Evolutionary conservation across 2,113 vertebrate genomes (phyloP).

Genomic region (Echinops telfairi): DNA sequence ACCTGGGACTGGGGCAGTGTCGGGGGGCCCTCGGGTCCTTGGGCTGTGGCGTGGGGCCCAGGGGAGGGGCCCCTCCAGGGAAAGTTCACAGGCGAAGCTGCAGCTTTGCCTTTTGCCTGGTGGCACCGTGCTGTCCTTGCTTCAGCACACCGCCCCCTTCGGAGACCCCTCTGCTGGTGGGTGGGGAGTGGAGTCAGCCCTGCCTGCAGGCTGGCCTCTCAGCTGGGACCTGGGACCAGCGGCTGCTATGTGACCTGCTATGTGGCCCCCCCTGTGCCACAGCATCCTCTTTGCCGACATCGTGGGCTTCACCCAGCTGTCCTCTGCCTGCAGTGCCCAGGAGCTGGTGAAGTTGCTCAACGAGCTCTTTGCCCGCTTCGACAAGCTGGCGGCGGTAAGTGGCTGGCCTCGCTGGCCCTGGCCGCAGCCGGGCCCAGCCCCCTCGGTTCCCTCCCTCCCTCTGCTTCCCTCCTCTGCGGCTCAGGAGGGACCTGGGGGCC

Average conservation of each 20-base stretch:
- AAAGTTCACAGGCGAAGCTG: too few species aligned
- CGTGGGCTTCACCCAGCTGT: constrained; percentile 97
- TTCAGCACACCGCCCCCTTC: too few species aligned
- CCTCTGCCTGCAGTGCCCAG: constrained; percentile 94
- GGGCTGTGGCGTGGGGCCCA: background rate
- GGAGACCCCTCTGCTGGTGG: background rate
- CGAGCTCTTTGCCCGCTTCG: constrained; percentile 96
- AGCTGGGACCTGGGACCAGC: too few species aligned
- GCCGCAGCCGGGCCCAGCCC: accelerated
- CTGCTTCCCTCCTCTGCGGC: background rate
- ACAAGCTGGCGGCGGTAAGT: constrained; percentile 95
- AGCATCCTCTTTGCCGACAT: constrained; percentile 98
- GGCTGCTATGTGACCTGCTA: background rate
- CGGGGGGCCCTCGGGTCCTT: background rate
- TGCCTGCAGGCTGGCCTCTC: too few species aligned
- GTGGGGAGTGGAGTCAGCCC: background rate
- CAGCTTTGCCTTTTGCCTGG: background rate
- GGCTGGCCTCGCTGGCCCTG: accelerated
- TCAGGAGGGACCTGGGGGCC: background rate
- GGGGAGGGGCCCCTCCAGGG: too few species aligned
- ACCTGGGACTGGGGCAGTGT: background rate
- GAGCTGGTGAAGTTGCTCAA: constrained; percentile 98
- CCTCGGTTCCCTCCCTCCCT: accelerated
- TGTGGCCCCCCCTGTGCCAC: background rate
- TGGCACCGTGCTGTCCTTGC: too few species aligned